Evolutionary conservation across 2,888 invertebrate species (phyloP).

Genomic region (Deilephila porcellus): DNA sequence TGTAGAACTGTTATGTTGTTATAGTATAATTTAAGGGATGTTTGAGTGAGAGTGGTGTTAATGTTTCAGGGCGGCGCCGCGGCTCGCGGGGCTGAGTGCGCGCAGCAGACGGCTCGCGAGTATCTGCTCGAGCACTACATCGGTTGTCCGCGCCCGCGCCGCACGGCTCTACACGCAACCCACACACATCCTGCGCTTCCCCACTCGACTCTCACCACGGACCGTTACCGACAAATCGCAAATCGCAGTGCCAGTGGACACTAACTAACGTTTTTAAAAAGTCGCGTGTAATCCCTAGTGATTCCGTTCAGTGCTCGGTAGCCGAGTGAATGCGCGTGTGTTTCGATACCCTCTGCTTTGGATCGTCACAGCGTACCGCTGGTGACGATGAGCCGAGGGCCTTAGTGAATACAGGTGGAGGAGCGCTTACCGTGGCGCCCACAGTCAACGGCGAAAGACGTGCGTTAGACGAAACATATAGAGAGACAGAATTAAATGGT

Average conservation of each 20-base stretch:
- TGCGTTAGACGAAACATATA: conserved; percentile 80
- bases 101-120: conserved; percentile 64
- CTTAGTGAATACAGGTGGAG: conserved; percentile 79
- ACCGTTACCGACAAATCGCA: conserved; percentile 40
- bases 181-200: conserved; percentile 69
- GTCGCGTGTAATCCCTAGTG: conserved; percentile 73
- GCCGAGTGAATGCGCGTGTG: conserved; percentile 95
- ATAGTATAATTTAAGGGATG: not conserved
- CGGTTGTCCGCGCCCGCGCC: conserved; percentile 75
- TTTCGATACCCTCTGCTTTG: conserved; percentile 95
- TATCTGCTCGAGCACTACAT: conserved; percentile 65
- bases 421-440: conserved; percentile 81
- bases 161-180: conserved; percentile 72
- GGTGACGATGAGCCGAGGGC: conserved; percentile 89
- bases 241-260: conserved; percentile 55
- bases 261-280: conserved; percentile 51
- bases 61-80: conserved; percentile 77
- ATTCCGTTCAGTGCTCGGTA: conserved; percentile 78
- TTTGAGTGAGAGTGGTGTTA: conserved; percentile 35
- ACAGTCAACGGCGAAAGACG: conserved; percentile 81
- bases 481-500: conserved; percentile 75
- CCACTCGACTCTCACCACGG: conserved; percentile 55
- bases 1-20: too few relatives aligned
- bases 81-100: conserved; percentile 76
- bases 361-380: conserved; percentile 92